These are phyloP conservation scores for Benthosema pterotum DNA, from an alignment of 2,797 vertebrate species.

Conservation along the genomic window DNA sequence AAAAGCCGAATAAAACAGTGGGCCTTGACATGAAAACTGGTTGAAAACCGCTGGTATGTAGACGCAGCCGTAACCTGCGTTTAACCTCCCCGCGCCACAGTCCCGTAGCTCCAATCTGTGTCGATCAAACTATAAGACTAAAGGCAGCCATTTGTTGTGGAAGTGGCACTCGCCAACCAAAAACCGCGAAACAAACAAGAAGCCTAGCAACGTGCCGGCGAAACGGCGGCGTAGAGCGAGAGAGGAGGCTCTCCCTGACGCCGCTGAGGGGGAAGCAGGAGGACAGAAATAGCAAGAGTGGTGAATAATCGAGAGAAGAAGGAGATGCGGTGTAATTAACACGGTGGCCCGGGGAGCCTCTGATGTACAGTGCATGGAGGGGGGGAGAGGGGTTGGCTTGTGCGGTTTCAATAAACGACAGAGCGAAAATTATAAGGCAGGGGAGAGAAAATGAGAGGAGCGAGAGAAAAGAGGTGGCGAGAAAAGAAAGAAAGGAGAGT, in stretches of 20 bases:
- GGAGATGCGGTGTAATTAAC: slow-evolving; percentile 71
- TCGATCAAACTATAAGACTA: slow-evolving; percentile 75
- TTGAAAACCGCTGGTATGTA: too few species aligned
- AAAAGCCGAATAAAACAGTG: too few species aligned
- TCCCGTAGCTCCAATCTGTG: slow-evolving; percentile 73
- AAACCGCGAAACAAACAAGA: slow-evolving; percentile 1
- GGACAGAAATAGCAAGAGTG: slow-evolving; percentile 70
- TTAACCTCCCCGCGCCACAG: slow-evolving; percentile 55
- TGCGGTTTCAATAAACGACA: not conserved
- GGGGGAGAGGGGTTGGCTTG: not conserved
- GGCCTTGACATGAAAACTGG: too few species aligned
- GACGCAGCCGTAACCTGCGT: too few species aligned
- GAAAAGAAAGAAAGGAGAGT: not conserved
- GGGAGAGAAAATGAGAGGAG: not conserved
- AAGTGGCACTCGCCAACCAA: slow-evolving; percentile 47
- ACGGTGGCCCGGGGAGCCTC: slow-evolving; percentile 51
- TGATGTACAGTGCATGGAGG: slow-evolving; percentile 54
- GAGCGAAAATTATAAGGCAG: not conserved
- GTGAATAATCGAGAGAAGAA: slow-evolving; percentile 67
- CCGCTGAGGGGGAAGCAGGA: slow-evolving; percentile 14
- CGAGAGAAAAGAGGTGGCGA: not conserved
- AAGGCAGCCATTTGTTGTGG: slow-evolving; percentile 72
- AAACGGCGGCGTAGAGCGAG: too few species aligned
- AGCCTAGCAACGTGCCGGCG: slow-evolving; percentile 68
- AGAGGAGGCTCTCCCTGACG: slow-evolving; percentile 33